phyloP scores from a whole-genome alignment of 2,888 invertebrate genomes.

The Cephus pulcher region DNA sequence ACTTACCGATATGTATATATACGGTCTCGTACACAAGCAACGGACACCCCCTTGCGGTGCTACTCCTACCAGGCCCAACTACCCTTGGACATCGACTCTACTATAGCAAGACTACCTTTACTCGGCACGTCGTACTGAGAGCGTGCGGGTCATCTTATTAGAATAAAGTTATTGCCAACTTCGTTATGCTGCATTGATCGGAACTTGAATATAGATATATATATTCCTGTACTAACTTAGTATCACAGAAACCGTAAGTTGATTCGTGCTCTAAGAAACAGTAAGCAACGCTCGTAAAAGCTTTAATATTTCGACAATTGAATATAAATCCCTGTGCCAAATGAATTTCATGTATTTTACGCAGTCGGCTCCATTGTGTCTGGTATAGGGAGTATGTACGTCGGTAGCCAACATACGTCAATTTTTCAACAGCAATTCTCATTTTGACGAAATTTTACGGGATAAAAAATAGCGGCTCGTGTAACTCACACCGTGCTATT shows the following conservation, averaged over 20 bases:
- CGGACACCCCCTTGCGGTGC: slow-evolving; percentile 1
- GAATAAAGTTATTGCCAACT: slow-evolving; percentile 60
- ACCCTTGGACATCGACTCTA: slow-evolving; percentile 2
- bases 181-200: slow-evolving; percentile 47
- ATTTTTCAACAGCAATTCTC: slow-evolving; percentile 56
- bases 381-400: not conserved
- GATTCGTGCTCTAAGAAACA: not conserved
- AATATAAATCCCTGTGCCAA: not conserved
- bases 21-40: slow-evolving; percentile 9
- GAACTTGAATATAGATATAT: not conserved
- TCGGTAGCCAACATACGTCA: slow-evolving; percentile 28
- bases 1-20: slow-evolving; percentile 49
- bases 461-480: not conserved
- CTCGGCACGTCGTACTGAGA: slow-evolving; percentile 29
- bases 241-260: not conserved
- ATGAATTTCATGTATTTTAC: not conserved
- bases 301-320: not conserved
- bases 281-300: not conserved
- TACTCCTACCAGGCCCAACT: not conserved
- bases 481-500: not conserved
- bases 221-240: not conserved
- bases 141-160: slow-evolving; percentile 54
- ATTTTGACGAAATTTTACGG: slow-evolving; percentile 45
- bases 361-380: not conserved
- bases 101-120: slow-evolving; percentile 24